Evolutionary conservation across 2,113 vertebrate genomes (phyloP).

Genomic region (Pelodiscus sinensis): DNA sequence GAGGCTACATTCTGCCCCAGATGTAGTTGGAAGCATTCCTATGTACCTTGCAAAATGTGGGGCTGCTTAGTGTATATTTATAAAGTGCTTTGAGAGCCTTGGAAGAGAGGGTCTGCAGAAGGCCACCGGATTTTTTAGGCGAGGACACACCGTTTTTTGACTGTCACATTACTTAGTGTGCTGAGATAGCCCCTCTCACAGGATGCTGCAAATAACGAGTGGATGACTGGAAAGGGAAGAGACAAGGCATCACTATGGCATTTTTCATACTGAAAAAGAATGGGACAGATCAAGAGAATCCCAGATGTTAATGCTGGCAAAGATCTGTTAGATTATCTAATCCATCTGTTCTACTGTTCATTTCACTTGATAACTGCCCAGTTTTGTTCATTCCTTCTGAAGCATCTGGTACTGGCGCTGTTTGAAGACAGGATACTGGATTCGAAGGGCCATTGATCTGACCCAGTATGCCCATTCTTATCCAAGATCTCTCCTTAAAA

Average conservation of each 20-base stretch:
- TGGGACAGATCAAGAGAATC: background rate
- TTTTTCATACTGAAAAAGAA: background rate
- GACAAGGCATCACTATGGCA: background rate
- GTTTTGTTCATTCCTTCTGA: background rate
- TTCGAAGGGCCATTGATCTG: background rate
- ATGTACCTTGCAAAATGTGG: background rate
- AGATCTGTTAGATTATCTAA: background rate
- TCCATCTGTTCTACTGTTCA: background rate
- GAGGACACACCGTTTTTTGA: background rate
- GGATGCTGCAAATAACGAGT: background rate
- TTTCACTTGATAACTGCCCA: background rate
- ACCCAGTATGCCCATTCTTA: background rate
- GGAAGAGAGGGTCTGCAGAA: background rate
- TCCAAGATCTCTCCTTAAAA: background rate
- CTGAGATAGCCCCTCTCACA: background rate
- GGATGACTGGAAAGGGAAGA: background rate
- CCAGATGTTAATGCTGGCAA: background rate
- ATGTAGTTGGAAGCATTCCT: no score
- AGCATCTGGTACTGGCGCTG: background rate
- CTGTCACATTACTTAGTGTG: background rate
- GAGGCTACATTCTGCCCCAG: background rate
- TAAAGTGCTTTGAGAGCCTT: background rate
- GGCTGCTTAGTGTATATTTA: background rate
- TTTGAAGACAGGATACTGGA: background rate
- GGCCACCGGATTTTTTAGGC: background rate